phyloP scores from a whole-genome alignment of 1,140 invertebrate genomes.

The Hylaeus anthracinus region DNA sequence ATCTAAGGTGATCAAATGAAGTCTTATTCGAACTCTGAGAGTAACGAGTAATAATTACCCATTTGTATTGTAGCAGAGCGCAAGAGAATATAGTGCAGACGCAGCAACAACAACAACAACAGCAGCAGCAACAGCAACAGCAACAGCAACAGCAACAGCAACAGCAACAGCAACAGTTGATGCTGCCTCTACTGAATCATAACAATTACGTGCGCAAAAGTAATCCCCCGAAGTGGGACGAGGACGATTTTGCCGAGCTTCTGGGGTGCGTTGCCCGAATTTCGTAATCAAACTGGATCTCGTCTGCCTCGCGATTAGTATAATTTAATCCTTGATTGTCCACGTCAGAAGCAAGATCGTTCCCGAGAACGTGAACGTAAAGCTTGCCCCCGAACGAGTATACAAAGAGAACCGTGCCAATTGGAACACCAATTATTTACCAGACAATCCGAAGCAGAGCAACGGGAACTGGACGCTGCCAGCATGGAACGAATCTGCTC shows the following conservation, averaged over 20 bases:
- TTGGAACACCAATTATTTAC: slow-evolving; percentile 79
- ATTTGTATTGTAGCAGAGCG: slow-evolving; percentile 32
- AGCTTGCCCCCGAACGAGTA: slow-evolving; percentile 71
- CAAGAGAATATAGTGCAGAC: slow-evolving; percentile 67
- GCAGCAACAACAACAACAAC: slow-evolving; percentile 62
- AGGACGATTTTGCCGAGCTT: slow-evolving; percentile 83
- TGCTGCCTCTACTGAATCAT: slow-evolving; percentile 73
- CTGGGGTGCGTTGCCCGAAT: slow-evolving; percentile 80
- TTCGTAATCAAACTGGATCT: slow-evolving; percentile 6
- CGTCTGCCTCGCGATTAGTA: not conserved
- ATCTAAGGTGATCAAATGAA: no score
- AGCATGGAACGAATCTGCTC: slow-evolving; percentile 74
- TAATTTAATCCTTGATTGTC: slow-evolving; percentile 58
- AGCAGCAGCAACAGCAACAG: slow-evolving; percentile 62
- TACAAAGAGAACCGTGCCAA: slow-evolving; percentile 81
- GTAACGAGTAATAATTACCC: not conserved
- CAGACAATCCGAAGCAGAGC: slow-evolving; percentile 69
- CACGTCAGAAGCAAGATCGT: slow-evolving; percentile 72
- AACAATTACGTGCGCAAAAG: slow-evolving; percentile 70
- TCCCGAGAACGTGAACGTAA: slow-evolving; percentile 69
- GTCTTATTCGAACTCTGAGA: no score
- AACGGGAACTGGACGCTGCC: slow-evolving; percentile 73
- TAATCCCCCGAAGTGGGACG: slow-evolving; percentile 75
- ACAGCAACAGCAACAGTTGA: slow-evolving; percentile 63
- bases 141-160: slow-evolving; percentile 62